Base-by-base conservation (phyloP, 2,797 vertebrate genomes). In the Chelon auratus region DNA sequence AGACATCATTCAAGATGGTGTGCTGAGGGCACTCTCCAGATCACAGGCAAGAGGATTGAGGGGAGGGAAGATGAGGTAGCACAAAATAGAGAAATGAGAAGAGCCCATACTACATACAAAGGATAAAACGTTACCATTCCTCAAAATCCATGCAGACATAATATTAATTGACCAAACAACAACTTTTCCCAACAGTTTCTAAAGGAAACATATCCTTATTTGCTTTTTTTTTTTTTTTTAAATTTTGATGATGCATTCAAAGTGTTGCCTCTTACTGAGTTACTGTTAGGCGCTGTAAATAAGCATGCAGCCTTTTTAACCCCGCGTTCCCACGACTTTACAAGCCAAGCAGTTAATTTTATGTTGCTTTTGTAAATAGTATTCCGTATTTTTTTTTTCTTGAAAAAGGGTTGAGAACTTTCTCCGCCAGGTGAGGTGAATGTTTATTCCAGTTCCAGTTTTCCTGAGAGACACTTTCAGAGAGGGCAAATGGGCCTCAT, bases 401-500 rank as follows among this genome's bases (percentile, higher is more conserved):
- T n/a, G 17, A n/a, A 47, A 47, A 47, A n/a, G 9, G 8, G 2
- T 3, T 9, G 15, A 17, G 5, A 24, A 24, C n/a, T 54, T 26
- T 45, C 24, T 72, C 26, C n/a, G 4, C 10, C 40, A 15, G 7
- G 11, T 42, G 2, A 0, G 10, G 12, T 2, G 9, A 15, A 36
- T 1, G 0, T 13, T 67, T 11, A 50, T 43, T 30, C 30, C 39
- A 5, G 1, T 7, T 71, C 17, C n/a, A 30, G 1, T 51, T 42
- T 14, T 2, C 13, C 24, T 14, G 7, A 33, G 22, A 13, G 58
- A 20, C 10, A n/a, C 13, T 40, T 43, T 15, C 17, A 43, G 43
- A 30, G 36, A 10, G 5, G 9, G 7, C 20, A 2, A 33, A 10
- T 37, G 13, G 80, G 58, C 50, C 43, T 82, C 58, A 90, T 62